A percentile compares a stretch with the other conserved stretches of the same genome.
Evolutionary conservation across 2,888 invertebrate species (phyloP).

Genomic region (Andrena bicolor): DNA sequence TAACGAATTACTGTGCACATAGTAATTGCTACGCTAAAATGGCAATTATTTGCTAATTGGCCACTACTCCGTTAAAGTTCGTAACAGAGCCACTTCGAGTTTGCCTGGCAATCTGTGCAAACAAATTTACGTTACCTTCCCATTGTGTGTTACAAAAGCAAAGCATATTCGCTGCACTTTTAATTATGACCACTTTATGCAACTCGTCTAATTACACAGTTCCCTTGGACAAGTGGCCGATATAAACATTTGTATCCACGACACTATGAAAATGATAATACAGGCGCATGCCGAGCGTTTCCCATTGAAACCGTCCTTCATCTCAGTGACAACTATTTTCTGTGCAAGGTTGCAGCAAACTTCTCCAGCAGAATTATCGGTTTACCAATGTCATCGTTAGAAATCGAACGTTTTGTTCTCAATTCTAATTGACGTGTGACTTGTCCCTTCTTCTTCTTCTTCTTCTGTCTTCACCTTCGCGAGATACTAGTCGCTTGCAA

Average conservation of each 20-base stretch:
- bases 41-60: background rate
- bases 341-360: constrained; percentile 54
- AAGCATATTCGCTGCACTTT: background rate
- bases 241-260: constrained; percentile 48
- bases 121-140: background rate
- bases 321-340: constrained; percentile 57
- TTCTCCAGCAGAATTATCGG: constrained; percentile 45
- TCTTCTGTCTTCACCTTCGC: background rate
- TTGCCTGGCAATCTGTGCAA: background rate
- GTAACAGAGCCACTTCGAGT: no score
- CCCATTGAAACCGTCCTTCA: constrained; percentile 40
- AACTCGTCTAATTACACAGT: constrained; percentile 25
- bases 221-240: constrained; percentile 11
- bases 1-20: no score
- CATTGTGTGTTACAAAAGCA: background rate
- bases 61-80: background rate
- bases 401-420: constrained; percentile 19
- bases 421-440: background rate
- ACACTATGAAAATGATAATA: constrained; percentile 38
- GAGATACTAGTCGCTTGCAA: background rate
- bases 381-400: constrained; percentile 56
- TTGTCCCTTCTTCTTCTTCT: background rate
- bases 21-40: no score
- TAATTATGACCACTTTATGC: constrained; percentile 28
- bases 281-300: constrained; percentile 15